A percentile compares a stretch with the other conserved stretches of the same genome.
These are phyloP conservation scores for Drosophila nigritarsus DNA, from an alignment of 2,888 invertebrate genomes.

Conservation along the genomic window DNA sequence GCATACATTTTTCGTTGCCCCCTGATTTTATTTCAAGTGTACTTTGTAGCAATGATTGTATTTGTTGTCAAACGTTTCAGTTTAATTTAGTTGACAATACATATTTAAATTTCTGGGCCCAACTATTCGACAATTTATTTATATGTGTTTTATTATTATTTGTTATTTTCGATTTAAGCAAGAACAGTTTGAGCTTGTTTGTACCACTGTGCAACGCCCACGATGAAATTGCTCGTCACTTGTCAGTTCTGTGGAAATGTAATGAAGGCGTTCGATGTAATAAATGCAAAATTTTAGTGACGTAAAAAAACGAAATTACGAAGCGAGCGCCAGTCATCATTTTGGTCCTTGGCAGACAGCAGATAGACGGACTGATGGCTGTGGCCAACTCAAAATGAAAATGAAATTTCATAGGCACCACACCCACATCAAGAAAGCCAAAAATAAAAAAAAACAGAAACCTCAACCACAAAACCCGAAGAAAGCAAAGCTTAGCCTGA, in stretches of 20 bases:
- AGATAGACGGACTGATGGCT: constrained; percentile 20
- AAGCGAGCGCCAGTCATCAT: constrained; percentile 46
- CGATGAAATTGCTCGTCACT: constrained; percentile 63
- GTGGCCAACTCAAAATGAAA: background rate
- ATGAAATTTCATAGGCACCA: background rate
- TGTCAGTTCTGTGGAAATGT: constrained; percentile 72
- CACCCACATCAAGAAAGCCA: background rate
- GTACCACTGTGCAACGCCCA: constrained; percentile 61
- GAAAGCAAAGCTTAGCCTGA: constrained; percentile 46
- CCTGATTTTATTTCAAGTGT: background rate
- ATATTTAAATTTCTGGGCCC: background rate
- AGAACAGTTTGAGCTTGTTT: background rate
- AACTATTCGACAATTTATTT: background rate
- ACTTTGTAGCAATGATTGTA: background rate
- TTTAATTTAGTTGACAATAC: background rate
- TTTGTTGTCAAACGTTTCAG: background rate
- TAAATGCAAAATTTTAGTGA: constrained; percentile 78
- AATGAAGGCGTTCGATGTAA: constrained; percentile 80
- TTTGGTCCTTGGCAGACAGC: constrained; percentile 35
- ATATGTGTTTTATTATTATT: background rate
- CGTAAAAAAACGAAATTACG: constrained; percentile 75
- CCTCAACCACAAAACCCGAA: constrained; percentile 31
- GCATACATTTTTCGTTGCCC: background rate
- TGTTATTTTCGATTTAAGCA: background rate
- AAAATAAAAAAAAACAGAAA: constrained; percentile 7